A percentile compares a stretch with the other conserved stretches of the same genome.
Conservation (phyloP, 1,140 invertebrate species). For the Cyrtorhinus lividipennis region DNA sequence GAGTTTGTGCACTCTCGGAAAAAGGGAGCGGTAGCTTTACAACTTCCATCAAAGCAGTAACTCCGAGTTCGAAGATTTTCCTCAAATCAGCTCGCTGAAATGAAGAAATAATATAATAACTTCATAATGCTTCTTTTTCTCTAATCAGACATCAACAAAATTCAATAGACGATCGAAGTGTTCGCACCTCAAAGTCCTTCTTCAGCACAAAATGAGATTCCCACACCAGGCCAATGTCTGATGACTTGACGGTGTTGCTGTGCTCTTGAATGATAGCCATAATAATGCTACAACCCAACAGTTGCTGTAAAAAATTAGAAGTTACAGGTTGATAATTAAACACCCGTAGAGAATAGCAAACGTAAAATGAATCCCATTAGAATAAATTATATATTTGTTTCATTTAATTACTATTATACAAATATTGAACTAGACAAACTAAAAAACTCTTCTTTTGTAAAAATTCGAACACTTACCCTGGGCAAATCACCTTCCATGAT, state of each 20-base stretch:
- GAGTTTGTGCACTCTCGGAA: constrained; percentile 34
- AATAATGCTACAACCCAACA: constrained; percentile 66
- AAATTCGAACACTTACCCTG: constrained; percentile 30
- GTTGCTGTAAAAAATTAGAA: constrained; percentile 40
- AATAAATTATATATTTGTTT: too few species aligned
- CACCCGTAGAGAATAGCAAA: too few species aligned
- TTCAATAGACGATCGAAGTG: too few species aligned
- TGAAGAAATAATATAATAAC: constrained; percentile 22
- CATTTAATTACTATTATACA: too few species aligned
- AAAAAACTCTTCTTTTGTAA: background rate
- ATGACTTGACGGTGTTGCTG: constrained; percentile 65
- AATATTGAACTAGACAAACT: too few species aligned
- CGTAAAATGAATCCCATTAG: too few species aligned
- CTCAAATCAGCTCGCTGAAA: constrained; percentile 50
- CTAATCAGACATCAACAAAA: too few species aligned
- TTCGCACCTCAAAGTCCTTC: constrained; percentile 68
- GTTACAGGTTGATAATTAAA: too few species aligned
- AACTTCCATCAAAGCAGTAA: constrained; percentile 41
- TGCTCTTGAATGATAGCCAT: constrained; percentile 74
- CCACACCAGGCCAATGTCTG: constrained; percentile 71
- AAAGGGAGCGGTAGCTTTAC: constrained; percentile 38
- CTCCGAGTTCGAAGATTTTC: constrained; percentile 57
- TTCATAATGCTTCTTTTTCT: too few species aligned
- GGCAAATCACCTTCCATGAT: constrained; percentile 46
- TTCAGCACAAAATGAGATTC: constrained; percentile 73